Conservation (phyloP, 2,797 vertebrate species). For the Oreortyx pictus region DNA sequence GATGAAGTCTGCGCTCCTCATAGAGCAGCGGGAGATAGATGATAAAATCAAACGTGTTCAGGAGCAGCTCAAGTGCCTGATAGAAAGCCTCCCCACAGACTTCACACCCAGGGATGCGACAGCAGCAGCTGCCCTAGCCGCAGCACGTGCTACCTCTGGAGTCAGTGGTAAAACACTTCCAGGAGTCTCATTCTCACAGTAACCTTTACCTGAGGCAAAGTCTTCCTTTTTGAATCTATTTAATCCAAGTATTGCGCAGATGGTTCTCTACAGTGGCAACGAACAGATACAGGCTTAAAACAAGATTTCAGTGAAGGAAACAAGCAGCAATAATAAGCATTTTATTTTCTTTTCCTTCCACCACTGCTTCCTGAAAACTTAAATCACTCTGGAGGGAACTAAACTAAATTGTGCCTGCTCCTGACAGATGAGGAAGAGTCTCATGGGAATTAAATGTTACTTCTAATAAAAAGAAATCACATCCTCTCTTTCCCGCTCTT, state of each 20-base stretch:
- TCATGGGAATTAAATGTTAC: background rate
- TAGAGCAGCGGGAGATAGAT: conserved; percentile 91
- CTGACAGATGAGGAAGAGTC: conserved; percentile 12
- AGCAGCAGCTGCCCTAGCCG: conserved; percentile 63
- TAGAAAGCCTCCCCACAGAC: conserved; percentile 84
- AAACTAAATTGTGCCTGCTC: background rate
- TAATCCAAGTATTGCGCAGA: conserved; percentile 22
- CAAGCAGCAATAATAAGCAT: conserved; percentile 31
- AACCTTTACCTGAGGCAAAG: conserved; percentile 56
- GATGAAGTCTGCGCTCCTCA: conserved; percentile 90
- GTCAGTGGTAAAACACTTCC: conserved; percentile 55
- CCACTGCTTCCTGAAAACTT: conserved; percentile 4
- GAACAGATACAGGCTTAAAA: conserved; percentile 10
- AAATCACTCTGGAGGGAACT: background rate
- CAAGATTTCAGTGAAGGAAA: conserved; percentile 56
- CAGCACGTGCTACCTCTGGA: conserved; percentile 40
- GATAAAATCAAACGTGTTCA: conserved; percentile 90
- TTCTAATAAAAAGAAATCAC: conserved; percentile 37
- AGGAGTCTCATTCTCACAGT: conserved; percentile 83
- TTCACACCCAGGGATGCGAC: conserved; percentile 68
- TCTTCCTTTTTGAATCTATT: conserved; percentile 20
- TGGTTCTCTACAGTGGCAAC: conserved; percentile 26
- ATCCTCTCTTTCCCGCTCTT: conserved; percentile 30
- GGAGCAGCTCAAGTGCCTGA: conserved; percentile 88
- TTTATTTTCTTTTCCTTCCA: conserved; percentile 45